phyloP scores from a whole-genome alignment of 1,140 invertebrate species.

The Eurytemora carolleeae region DNA sequence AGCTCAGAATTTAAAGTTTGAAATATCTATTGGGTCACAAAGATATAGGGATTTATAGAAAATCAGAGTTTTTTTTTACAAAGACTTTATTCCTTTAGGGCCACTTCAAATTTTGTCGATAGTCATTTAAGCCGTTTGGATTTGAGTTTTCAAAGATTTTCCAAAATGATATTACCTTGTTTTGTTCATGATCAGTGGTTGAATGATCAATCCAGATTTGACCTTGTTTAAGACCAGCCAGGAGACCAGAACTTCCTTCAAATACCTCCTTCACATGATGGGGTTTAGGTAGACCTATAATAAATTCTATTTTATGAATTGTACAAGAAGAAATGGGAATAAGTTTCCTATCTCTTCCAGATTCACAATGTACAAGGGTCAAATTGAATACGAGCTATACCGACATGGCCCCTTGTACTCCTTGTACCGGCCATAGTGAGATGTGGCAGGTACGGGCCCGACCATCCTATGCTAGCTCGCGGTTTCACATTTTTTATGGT shows the following conservation, averaged over 20 bases:
- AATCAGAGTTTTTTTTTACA: no score
- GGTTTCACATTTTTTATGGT: neutral
- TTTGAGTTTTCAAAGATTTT: no score
- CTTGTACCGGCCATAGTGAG: no score
- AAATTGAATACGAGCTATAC: neutral
- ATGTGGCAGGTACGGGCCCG: no score
- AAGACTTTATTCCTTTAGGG: no score
- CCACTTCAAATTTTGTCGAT: no score
- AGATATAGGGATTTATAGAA: no score
- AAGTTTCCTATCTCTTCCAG: neutral
- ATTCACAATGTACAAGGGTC: neutral
- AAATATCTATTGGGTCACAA: no score
- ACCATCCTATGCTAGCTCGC: no score
- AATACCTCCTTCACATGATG: constrained; percentile 14
- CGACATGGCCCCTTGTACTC: no score
- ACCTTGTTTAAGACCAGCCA: constrained; percentile 16
- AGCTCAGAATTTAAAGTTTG: no score
- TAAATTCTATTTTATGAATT: neutral
- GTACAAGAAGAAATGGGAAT: neutral
- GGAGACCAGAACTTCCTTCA: constrained; percentile 17
- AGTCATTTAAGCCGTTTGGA: no score
- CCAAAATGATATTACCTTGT: neutral
- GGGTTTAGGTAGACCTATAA: constrained; percentile 17
- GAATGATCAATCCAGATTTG: constrained; percentile 21
- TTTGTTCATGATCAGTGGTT: constrained; percentile 18